Evolutionary conservation across 2,113 vertebrate species (phyloP).

Genomic region (Archilochus colubris): DNA sequence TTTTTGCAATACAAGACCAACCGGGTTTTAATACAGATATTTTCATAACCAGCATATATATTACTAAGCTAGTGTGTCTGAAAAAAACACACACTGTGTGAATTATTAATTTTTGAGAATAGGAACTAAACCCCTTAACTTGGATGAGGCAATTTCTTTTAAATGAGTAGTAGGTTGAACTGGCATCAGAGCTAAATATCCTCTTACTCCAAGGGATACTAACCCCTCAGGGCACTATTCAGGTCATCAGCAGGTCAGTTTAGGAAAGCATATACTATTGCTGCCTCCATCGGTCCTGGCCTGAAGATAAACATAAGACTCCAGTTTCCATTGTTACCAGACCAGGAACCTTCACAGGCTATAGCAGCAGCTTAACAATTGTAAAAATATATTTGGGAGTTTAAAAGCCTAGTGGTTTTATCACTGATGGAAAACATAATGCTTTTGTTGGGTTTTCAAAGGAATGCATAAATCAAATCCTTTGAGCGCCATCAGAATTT

Average conservation of each 20-base stretch:
- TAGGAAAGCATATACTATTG: constrained; percentile 61
- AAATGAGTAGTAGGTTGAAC: constrained; percentile 44
- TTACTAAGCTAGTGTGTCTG: background rate
- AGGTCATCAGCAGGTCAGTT: constrained; percentile 75
- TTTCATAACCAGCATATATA: background rate
- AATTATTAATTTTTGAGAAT: constrained; percentile 9
- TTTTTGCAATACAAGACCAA: background rate
- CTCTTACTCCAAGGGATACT: constrained; percentile 67
- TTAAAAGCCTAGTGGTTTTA: constrained; percentile 48
- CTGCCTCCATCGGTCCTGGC: constrained; percentile 55
- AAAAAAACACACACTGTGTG: background rate
- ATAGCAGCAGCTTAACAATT: constrained; percentile 56
- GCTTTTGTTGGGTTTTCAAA: background rate
- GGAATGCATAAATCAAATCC: constrained; percentile 15
- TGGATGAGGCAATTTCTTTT: constrained; percentile 66
- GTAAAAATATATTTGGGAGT: constrained; percentile 36
- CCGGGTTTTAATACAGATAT: background rate
- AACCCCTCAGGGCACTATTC: constrained; percentile 66
- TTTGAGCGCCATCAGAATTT: constrained; percentile 13
- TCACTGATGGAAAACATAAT: background rate
- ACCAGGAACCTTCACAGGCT: constrained; percentile 35
- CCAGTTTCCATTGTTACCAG: constrained; percentile 49
- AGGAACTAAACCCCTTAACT: background rate
- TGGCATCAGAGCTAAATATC: constrained; percentile 72
- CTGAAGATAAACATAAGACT: constrained; percentile 66